These are phyloP conservation scores for Alligator sinensis DNA, from an alignment of 2,113 vertebrate species.

Conservation along the genomic window DNA sequence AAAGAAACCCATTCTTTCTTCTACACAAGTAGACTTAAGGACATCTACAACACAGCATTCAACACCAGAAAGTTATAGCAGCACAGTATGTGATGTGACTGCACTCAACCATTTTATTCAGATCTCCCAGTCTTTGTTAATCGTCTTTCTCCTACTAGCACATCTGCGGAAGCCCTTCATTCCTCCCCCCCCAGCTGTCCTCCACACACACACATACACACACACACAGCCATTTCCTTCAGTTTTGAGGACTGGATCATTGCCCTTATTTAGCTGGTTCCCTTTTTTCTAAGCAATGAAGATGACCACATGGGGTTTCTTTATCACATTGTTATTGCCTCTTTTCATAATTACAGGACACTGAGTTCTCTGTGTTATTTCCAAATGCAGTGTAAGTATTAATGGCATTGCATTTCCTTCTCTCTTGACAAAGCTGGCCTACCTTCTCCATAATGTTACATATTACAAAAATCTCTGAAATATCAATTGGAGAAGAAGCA, in stretches of 20 bases:
- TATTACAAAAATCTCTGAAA: slow-evolving; percentile 18
- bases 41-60: background rate
- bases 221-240: accelerated
- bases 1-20: slow-evolving; percentile 27
- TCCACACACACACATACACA: background rate
- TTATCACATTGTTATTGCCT: background rate
- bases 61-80: background rate
- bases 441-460: background rate
- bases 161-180: accelerated
- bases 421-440: background rate
- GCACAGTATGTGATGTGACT: accelerated
- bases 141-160: background rate
- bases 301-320: background rate
- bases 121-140: background rate
- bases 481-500: slow-evolving; percentile 38
- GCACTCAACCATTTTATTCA: background rate
- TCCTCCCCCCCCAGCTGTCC: accelerated
- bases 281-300: background rate
- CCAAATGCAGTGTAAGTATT: slow-evolving; percentile 14
- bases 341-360: slow-evolving; percentile 23
- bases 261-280: background rate
- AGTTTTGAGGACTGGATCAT: background rate
- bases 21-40: background rate
- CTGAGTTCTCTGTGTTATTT: background rate
- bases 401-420: background rate